Evolutionary conservation across 2,888 invertebrate species (phyloP).

Genomic region (Therioaphis trifolii): DNA sequence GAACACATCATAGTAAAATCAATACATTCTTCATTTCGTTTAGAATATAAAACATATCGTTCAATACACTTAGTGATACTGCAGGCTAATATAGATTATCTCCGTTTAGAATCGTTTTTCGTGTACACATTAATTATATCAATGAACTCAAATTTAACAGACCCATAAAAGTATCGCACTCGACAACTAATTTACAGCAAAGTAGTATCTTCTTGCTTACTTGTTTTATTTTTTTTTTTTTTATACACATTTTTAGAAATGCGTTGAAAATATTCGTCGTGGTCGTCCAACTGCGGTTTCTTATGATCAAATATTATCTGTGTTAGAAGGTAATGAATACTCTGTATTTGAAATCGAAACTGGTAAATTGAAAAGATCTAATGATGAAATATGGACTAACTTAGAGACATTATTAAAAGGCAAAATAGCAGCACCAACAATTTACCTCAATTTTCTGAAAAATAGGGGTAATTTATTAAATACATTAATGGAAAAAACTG

Average conservation of each 20-base stretch:
- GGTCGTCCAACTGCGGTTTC: not conserved
- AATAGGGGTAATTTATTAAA: conserved; percentile 6
- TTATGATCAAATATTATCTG: conserved; percentile 16
- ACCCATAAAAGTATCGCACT: too few species aligned
- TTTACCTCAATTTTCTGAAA: not conserved
- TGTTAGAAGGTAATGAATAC: conserved; percentile 13
- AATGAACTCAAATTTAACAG: too few species aligned
- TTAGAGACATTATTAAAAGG: not conserved
- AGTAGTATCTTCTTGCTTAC: too few species aligned
- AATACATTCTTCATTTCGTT: too few species aligned
- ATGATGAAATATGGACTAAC: not conserved
- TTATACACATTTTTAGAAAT: conserved; percentile 9
- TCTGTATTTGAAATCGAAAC: not conserved
- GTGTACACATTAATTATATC: too few species aligned
- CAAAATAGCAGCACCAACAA: conserved; percentile 6
- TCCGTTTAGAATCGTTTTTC: too few species aligned
- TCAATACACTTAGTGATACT: too few species aligned
- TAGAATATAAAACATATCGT: too few species aligned
- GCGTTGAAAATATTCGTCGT: not conserved
- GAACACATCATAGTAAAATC: too few species aligned
- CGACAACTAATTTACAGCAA: too few species aligned
- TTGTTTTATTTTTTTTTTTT: not conserved
- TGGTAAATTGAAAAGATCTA: conserved; percentile 13
- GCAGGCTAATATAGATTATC: too few species aligned
- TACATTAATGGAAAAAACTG: not conserved